These are phyloP conservation scores for Euura lappo DNA, from an alignment of 1,140 invertebrate genomes.

Conservation along the genomic window DNA sequence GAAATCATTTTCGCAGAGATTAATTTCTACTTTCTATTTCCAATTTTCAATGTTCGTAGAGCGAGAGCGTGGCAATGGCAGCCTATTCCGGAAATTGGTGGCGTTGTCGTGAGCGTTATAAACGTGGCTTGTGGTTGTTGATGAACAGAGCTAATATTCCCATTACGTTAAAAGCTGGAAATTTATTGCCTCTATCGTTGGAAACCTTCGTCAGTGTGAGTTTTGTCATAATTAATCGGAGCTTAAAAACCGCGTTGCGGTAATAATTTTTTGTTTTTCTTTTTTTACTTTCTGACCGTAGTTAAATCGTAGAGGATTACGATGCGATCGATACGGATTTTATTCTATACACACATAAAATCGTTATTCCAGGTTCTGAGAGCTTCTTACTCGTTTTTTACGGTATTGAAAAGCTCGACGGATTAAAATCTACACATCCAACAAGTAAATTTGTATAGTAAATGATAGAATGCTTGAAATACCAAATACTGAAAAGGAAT, in stretches of 20 bases:
- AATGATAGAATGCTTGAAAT: too few species aligned
- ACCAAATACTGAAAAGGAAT: too few species aligned
- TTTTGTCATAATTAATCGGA: neutral
- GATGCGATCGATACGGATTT: too few species aligned
- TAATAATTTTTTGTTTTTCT: neutral
- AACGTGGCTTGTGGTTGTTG: constrained; percentile 52
- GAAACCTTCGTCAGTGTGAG: constrained; percentile 34
- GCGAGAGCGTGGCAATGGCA: constrained; percentile 45
- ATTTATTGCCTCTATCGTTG: constrained; percentile 56
- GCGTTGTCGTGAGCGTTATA: constrained; percentile 42
- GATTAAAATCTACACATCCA: too few species aligned
- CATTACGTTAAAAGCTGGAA: constrained; percentile 55
- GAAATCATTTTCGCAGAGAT: too few species aligned
- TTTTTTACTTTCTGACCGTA: neutral
- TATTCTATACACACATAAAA: neutral
- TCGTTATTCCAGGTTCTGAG: constrained; percentile 36
- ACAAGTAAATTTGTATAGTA: too few species aligned
- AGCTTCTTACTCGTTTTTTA: constrained; percentile 44
- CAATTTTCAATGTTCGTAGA: constrained; percentile 33
- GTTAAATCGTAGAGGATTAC: too few species aligned
- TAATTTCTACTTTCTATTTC: too few species aligned
- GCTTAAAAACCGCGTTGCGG: neutral
- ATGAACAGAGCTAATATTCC: constrained; percentile 57
- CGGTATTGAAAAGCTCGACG: constrained; percentile 35
- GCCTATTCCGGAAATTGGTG: constrained; percentile 60